Percentiles rank a stretch among this genome's conserved stretches.
These are phyloP conservation scores for Hydrozoanthus gracilis DNA, from an alignment of 92 coral and sea anemone genomes.

Conservation along the genomic window DNA sequence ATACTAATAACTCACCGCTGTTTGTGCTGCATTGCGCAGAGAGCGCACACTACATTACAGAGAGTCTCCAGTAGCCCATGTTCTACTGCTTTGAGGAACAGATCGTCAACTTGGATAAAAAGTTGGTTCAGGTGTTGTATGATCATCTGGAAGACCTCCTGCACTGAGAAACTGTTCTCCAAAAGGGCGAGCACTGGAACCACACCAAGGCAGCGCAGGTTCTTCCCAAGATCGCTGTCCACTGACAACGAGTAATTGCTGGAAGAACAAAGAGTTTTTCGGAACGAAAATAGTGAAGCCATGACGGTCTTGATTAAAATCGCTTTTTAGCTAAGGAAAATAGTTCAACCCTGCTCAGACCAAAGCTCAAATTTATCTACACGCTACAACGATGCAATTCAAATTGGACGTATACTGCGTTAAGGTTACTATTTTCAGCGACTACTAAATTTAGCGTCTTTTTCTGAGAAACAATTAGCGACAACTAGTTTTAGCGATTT, in stretches of 20 bases:
- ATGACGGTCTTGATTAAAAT: no score
- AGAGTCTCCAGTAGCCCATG: constrained; percentile 91
- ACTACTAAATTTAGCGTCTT: no score
- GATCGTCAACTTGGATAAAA: constrained; percentile 86
- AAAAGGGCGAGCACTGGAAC: constrained; percentile 87
- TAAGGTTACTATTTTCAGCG: no score
- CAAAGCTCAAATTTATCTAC: no score
- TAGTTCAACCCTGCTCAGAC: no score
- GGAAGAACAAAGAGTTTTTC: neutral
- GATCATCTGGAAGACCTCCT: constrained; percentile 82
- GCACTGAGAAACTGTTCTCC: constrained; percentile 81
- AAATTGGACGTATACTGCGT: no score
- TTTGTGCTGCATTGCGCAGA: constrained; percentile 71
- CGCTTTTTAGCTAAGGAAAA: no score
- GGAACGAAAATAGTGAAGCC: no score
- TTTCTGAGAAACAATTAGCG: no score
- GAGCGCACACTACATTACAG: constrained; percentile 78
- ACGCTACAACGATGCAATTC: no score
- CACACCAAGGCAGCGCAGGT: constrained; percentile 82
- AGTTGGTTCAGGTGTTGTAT: constrained; percentile 83
- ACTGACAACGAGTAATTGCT: constrained; percentile 77
- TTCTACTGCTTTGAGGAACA: constrained; percentile 87
- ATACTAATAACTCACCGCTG: constrained; percentile 62
- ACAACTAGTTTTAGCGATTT: no score
- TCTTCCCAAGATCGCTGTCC: constrained; percentile 61